Evolutionary conservation across 2,113 vertebrate species (phyloP).

Genomic region (Neopipo cinnamomea): DNA sequence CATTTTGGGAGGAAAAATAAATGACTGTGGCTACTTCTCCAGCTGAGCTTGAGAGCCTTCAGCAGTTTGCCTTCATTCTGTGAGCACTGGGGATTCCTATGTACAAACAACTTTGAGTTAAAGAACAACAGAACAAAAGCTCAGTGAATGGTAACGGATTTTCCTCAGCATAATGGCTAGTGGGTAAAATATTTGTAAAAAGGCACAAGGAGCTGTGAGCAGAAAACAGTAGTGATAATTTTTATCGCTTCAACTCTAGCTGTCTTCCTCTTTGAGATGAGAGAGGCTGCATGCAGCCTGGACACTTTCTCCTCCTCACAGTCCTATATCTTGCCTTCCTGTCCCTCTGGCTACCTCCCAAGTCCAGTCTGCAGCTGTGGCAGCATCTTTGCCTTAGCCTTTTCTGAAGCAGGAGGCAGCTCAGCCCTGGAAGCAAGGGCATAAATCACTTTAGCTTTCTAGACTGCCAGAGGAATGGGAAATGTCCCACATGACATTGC

Average conservation of each 20-base stretch:
- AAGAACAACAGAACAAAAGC: background rate
- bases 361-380: background rate
- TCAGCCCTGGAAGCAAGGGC: background rate
- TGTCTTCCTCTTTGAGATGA: background rate
- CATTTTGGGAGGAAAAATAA: background rate
- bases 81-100: rapidly evolving
- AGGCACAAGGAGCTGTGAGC: background rate
- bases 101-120: background rate
- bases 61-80: background rate
- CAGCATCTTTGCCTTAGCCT: background rate
- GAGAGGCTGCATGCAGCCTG: background rate
- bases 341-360: background rate
- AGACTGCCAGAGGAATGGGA: background rate
- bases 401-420: background rate
- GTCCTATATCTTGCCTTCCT: background rate
- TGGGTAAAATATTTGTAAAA: background rate
- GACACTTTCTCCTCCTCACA: slow-evolving; percentile 26
- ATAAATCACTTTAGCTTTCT: background rate
- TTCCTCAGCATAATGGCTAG: background rate
- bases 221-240: background rate
- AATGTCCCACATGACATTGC: background rate
- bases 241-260: background rate
- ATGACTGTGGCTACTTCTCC: background rate
- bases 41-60: background rate
- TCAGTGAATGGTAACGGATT: background rate